These are phyloP conservation scores for Sebastes hubbsi DNA, from an alignment of 2,797 vertebrate species.

Conservation along the genomic window DNA sequence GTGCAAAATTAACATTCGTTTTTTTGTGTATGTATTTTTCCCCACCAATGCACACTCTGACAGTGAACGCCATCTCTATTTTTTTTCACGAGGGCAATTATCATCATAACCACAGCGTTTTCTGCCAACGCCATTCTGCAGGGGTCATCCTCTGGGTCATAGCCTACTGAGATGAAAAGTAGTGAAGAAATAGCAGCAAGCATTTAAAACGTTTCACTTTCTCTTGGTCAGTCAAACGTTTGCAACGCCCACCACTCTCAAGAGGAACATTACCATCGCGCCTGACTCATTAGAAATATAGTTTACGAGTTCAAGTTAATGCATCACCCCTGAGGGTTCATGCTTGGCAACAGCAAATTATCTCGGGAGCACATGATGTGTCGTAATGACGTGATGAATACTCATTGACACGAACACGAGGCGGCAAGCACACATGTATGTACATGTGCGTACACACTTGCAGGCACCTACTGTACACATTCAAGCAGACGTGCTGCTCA, in stretches of 20 bases:
- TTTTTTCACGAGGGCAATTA: constrained; percentile 28
- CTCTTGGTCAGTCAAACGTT: not conserved
- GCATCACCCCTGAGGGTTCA: constrained; percentile 27
- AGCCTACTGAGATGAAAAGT: not conserved
- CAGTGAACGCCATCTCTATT: not conserved
- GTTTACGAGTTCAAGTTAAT: constrained; percentile 56
- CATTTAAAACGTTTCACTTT: constrained; percentile 1
- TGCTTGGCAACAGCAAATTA: constrained; percentile 37
- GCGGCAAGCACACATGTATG: constrained; percentile 2
- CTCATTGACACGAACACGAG: constrained; percentile 22
- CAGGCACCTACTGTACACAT: not conserved
- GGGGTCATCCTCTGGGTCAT: not conserved
- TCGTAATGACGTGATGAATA: constrained; percentile 38
- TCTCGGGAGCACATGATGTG: constrained; percentile 32
- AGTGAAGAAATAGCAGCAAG: not conserved
- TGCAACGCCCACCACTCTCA: not conserved
- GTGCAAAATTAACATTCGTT: constrained; percentile 25
- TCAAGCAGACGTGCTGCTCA: not conserved
- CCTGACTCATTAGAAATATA: constrained; percentile 35
- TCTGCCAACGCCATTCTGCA: constrained; percentile 20
- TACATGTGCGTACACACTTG: not conserved
- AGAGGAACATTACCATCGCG: constrained; percentile 10
- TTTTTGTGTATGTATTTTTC: constrained; percentile 11
- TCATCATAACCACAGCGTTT: constrained; percentile 29
- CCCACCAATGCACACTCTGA: not conserved